A percentile compares a stretch with the other conserved stretches of the same genome.
phyloP scores from a whole-genome alignment of 2,888 invertebrate genomes.

The Sipha maydis region DNA sequence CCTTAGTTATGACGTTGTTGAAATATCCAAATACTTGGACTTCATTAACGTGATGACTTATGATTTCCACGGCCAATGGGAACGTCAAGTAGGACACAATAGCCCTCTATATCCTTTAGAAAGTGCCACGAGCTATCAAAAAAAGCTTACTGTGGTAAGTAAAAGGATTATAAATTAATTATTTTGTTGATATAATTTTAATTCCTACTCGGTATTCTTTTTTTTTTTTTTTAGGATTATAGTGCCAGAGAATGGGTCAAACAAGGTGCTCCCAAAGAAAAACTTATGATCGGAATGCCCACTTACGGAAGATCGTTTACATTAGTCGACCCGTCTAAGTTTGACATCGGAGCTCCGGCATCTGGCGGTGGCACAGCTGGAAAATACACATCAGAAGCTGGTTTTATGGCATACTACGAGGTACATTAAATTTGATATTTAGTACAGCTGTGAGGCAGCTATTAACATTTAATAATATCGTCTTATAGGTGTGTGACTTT shows the following conservation, averaged over 20 bases:
- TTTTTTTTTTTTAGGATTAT: slow-evolving; percentile 72
- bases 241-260: slow-evolving; percentile 93
- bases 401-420: slow-evolving; percentile 95
- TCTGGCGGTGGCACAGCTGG: slow-evolving; percentile 87
- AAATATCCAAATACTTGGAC: slow-evolving; percentile 92
- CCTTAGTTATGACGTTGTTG: slow-evolving; percentile 84
- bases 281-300: slow-evolving; percentile 93
- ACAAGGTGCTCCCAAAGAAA: slow-evolving; percentile 92
- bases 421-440: slow-evolving; percentile 66
- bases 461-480: slow-evolving; percentile 12
- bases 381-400: slow-evolving; percentile 90
- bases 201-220: not conserved
- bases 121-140: slow-evolving; percentile 89
- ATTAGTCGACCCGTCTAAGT: slow-evolving; percentile 84
- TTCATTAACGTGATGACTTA: slow-evolving; percentile 96
- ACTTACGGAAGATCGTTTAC: slow-evolving; percentile 93
- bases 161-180: not conserved
- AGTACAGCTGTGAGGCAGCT: not conserved
- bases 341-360: slow-evolving; percentile 92
- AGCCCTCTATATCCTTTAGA: slow-evolving; percentile 89
- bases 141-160: slow-evolving; percentile 89
- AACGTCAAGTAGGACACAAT: slow-evolving; percentile 91
- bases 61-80: slow-evolving; percentile 96
- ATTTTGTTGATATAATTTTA: too few relatives aligned
- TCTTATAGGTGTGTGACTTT: slow-evolving; percentile 82